A percentile compares a stretch with the other conserved stretches of the same genome.
Conservation (phyloP, 2,113 vertebrate genomes). For the Hippocampus barbouri region DNA sequence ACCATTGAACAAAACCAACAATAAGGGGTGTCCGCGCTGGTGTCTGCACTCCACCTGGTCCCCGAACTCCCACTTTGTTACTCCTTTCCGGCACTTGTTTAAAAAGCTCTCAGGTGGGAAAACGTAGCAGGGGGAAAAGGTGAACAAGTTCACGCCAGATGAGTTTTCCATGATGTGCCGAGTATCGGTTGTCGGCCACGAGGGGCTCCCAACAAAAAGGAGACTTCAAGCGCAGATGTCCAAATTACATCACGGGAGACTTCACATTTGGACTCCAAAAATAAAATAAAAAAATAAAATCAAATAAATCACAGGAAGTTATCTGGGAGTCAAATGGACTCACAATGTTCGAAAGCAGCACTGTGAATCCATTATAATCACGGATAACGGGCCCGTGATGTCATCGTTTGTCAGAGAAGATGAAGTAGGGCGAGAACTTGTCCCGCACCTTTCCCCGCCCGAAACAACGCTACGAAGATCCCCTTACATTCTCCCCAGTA, state of each 20-base stretch:
- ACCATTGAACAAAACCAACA: conserved; percentile 18
- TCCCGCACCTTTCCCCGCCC: conserved; percentile 7
- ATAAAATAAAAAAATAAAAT: conserved; percentile 35
- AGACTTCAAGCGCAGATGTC: conserved; percentile 38
- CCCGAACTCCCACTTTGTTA: conserved; percentile 26
- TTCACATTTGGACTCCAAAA: background rate
- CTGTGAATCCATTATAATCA: conserved; percentile 22
- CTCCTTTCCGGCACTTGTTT: conserved; percentile 30
- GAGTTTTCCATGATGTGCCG: conserved; percentile 42
- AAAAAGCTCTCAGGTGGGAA: conserved; percentile 10
- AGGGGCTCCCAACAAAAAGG: conserved; percentile 9
- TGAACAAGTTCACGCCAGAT: conserved; percentile 34
- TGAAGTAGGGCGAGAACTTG: conserved; percentile 22
- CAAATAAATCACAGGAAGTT: conserved; percentile 41
- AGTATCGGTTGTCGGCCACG: conserved; percentile 27
- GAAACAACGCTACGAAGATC: conserved; percentile 22
- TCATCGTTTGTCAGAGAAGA: conserved; percentile 10
- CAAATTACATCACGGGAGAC: conserved; percentile 20
- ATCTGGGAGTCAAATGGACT: conserved; percentile 39
- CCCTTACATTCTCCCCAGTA: background rate
- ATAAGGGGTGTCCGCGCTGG: background rate
- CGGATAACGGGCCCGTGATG: conserved; percentile 15
- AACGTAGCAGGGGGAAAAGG: background rate
- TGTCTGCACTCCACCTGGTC: conserved; percentile 28
- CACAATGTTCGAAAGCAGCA: conserved; percentile 20